Conservation (phyloP, 1,140 invertebrate genomes). For the Magallana ariakensis region DNA sequence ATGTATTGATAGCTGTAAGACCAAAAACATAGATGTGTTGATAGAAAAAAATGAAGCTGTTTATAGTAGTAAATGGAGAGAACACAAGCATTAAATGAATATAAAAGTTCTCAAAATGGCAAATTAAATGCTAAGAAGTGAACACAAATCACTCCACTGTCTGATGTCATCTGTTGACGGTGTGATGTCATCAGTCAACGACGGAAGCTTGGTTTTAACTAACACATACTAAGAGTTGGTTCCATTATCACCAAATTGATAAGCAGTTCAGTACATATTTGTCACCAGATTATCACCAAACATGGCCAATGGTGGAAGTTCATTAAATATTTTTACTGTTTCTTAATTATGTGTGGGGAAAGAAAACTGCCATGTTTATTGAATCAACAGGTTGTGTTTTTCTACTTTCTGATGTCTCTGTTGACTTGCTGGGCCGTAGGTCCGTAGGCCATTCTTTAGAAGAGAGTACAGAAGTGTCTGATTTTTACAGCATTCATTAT, state of each 20-base stretch:
- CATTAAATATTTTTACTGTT: conserved; percentile 26
- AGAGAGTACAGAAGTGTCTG: not conserved
- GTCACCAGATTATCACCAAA: not conserved
- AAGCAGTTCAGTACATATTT: not conserved
- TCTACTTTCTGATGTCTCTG: not conserved
- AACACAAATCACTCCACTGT: not conserved
- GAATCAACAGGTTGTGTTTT: conserved; percentile 17
- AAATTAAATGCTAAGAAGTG: conserved; percentile 1
- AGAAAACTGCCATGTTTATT: conserved; percentile 14
- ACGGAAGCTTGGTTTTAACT: conserved; percentile 18
- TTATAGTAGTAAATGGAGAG: not conserved
- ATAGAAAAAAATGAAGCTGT: not conserved
- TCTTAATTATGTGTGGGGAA: conserved; percentile 21
- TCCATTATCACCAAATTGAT: not conserved
- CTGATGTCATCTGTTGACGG: not conserved
- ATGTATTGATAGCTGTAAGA: not conserved
- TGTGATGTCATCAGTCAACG: not conserved
- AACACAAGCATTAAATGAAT: not conserved
- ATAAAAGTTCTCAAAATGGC: not conserved
- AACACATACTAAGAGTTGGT: conserved; percentile 2
- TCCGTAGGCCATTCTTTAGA: not conserved
- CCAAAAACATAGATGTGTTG: not conserved
- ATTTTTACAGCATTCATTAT: not conserved
- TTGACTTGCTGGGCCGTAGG: not conserved
- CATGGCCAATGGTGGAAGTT: not conserved